Evolutionary conservation across 30 jellyfish, hydroid and myxozoan species (phyloP).

Genomic region (Aurelia sp.): DNA sequence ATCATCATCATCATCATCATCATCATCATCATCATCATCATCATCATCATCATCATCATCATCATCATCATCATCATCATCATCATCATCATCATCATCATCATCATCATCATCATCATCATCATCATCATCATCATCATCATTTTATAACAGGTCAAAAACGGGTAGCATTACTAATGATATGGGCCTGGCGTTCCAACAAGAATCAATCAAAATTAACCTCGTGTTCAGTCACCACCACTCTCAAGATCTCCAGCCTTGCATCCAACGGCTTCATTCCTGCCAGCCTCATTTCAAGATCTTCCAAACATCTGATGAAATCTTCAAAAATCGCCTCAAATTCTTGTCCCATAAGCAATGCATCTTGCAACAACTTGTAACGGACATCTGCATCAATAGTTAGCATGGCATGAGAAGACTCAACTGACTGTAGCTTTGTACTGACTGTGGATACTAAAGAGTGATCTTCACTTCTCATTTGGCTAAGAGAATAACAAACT

Average conservation of each 20-base stretch:
- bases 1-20: too few relatives aligned
- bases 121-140: too few relatives aligned
- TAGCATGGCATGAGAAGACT: constrained; percentile 37
- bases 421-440: constrained; percentile 41
- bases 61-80: too few relatives aligned
- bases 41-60: too few relatives aligned
- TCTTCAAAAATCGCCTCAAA: constrained; percentile 68
- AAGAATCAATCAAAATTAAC: constrained; percentile 22
- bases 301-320: constrained; percentile 68
- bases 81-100: too few relatives aligned
- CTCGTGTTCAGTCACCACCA: constrained; percentile 78
- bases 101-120: too few relatives aligned
- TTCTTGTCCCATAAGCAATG: constrained; percentile 82
- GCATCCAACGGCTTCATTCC: constrained; percentile 83
- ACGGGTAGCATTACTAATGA: too few relatives aligned
- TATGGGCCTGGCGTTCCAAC: too few relatives aligned
- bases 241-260: constrained; percentile 62
- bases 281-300: constrained; percentile 69
- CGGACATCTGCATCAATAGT: constrained; percentile 79
- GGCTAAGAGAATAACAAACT: constrained; percentile 75
- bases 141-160: too few relatives aligned
- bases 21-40: too few relatives aligned
- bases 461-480: constrained; percentile 48
- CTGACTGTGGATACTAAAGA: constrained; percentile 55
- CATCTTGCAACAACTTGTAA: constrained; percentile 69